phyloP scores from a whole-genome alignment of 2,888 invertebrate genomes.

The Lepetodrilus schrolli region DNA sequence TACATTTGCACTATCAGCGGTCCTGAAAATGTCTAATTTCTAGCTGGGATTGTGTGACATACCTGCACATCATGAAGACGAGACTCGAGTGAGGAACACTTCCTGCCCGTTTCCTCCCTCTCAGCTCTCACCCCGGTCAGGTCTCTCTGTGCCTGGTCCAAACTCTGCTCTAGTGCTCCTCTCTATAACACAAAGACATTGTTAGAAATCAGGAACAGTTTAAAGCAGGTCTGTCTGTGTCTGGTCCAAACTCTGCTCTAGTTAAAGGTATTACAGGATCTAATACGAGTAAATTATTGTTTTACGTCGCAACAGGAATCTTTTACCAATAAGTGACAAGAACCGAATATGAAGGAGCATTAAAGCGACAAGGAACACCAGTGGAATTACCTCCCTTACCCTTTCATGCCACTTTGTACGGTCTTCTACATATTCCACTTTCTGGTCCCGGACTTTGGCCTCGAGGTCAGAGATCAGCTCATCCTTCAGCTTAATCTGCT shows the following conservation, averaged over 20 bases:
- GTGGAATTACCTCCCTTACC: too few relatives aligned
- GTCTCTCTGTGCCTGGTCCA: slow-evolving; percentile 64
- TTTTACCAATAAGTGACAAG: too few relatives aligned
- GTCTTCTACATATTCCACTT: slow-evolving; percentile 54
- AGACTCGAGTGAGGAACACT: slow-evolving; percentile 52
- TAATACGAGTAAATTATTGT: too few relatives aligned
- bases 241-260: not conserved
- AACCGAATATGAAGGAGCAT: too few relatives aligned
- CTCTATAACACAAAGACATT: slow-evolving; percentile 54
- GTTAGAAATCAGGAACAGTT: not conserved
- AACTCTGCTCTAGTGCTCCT: slow-evolving; percentile 57
- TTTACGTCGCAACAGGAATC: too few relatives aligned
- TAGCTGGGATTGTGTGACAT: too few relatives aligned
- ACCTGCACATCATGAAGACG: slow-evolving; percentile 64
- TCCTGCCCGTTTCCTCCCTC: slow-evolving; percentile 58
- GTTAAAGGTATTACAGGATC: not conserved
- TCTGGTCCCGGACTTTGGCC: slow-evolving; percentile 51
- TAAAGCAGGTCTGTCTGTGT: not conserved
- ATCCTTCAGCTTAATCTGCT: slow-evolving; percentile 58
- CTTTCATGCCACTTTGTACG: slow-evolving; percentile 57
- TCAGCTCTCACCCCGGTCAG: slow-evolving; percentile 55
- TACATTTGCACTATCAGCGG: too few relatives aligned
- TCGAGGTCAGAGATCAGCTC: slow-evolving; percentile 59
- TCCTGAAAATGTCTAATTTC: too few relatives aligned
- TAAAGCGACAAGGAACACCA: too few relatives aligned